phyloP scores from a whole-genome alignment of 1,140 invertebrate species.

The Chionoecetes opilio region DNA sequence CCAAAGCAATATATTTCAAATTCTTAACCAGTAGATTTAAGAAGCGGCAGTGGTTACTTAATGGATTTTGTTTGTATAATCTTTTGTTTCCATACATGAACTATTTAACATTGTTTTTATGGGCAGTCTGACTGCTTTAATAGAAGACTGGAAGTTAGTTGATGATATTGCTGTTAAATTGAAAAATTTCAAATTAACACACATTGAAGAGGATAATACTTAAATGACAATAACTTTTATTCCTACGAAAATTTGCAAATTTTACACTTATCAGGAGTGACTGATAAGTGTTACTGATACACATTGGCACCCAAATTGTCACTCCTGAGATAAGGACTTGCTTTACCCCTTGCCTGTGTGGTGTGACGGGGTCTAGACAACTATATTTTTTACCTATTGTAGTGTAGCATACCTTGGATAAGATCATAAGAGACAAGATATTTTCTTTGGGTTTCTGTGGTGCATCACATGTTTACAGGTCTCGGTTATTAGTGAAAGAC shows the following conservation, averaged over 20 bases:
- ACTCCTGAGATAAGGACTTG: background rate
- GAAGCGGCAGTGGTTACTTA: background rate
- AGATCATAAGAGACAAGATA: too few relatives aligned
- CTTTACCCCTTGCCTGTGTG: background rate
- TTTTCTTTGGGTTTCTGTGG: too few relatives aligned
- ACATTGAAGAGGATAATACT: too few relatives aligned
- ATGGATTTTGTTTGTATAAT: background rate
- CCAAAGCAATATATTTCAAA: background rate
- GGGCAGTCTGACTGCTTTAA: background rate
- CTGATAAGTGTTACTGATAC: background rate
- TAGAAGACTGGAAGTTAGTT: background rate
- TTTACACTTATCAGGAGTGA: background rate
- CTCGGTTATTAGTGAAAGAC: too few relatives aligned
- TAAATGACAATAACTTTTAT: background rate
- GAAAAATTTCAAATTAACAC: too few relatives aligned
- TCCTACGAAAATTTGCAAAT: background rate
- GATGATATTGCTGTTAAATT: background rate
- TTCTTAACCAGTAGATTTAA: background rate
- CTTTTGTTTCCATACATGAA: background rate
- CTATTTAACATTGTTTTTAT: background rate
- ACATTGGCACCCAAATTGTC: background rate
- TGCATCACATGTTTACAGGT: too few relatives aligned
- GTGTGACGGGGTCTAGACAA: background rate
- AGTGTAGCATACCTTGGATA: too few relatives aligned
- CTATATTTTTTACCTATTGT: too few relatives aligned